Evolutionary conservation across 2,797 vertebrate genomes (phyloP).

Genomic region (Lepidocolaptes lacrymiger): DNA sequence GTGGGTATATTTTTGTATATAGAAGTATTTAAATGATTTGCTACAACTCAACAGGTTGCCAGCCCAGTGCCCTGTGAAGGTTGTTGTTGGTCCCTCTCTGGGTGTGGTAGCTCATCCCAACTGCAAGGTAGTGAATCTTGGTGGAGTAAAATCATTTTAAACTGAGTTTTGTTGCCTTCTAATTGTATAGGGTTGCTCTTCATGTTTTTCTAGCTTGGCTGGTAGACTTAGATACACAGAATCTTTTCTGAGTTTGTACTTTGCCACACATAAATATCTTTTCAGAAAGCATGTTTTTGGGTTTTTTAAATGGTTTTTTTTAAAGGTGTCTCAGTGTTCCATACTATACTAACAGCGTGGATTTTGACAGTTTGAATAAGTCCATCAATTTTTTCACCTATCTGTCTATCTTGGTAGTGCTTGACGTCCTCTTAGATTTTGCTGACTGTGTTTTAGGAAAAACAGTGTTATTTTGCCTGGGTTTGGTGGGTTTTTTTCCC

Average conservation of each 20-base stretch:
- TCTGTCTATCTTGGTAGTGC: background rate
- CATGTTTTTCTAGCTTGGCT: background rate
- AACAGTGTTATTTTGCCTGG: background rate
- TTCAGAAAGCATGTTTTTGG: background rate
- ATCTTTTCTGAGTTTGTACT: background rate
- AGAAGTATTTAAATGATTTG: background rate
- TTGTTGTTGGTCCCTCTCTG: background rate
- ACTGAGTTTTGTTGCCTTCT: background rate
- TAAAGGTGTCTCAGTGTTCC: background rate
- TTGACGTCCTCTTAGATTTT: background rate
- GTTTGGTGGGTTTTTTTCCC: background rate
- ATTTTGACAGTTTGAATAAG: background rate
- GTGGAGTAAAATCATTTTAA: background rate
- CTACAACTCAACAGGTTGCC: background rate
- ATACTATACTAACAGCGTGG: accelerated
- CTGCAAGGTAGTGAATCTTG: background rate
- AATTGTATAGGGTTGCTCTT: background rate
- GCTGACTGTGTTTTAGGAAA: background rate
- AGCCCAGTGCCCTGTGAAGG: too few relatives aligned
- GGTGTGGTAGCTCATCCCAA: background rate
- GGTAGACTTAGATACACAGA: background rate
- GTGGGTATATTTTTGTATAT: background rate
- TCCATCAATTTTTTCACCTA: background rate
- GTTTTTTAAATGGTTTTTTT: background rate
- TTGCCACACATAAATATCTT: background rate